Conservation (phyloP, 1,140 invertebrate genomes). For the Temnothorax longispinosus region DNA sequence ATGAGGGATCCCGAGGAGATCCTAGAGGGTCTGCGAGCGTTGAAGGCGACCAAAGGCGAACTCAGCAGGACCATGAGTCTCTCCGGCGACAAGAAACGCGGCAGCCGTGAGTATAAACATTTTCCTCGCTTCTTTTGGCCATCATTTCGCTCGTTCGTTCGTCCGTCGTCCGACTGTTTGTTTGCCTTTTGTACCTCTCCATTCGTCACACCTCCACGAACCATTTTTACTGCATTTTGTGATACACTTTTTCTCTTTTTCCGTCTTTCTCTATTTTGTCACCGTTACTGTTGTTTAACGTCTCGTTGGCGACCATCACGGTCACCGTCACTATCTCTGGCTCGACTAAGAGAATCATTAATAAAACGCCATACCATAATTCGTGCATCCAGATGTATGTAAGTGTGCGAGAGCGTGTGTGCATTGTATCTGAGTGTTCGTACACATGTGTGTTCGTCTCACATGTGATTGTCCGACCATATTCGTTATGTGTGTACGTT, state of each 20-base stretch:
- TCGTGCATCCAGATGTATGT: conserved; percentile 43
- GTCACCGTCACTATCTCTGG: conserved; percentile 54
- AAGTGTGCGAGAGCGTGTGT: conserved; percentile 63
- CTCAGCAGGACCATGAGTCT: conserved; percentile 92
- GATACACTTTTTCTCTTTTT: conserved; percentile 23
- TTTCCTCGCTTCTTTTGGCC: conserved; percentile 49
- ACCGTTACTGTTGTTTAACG: conserved; percentile 64
- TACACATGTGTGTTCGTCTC: conserved; percentile 11
- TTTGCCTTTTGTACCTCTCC: conserved; percentile 61
- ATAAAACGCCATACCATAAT: conserved; percentile 44
- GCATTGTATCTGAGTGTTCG: conserved; percentile 55
- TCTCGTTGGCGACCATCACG: conserved; percentile 43
- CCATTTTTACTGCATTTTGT: conserved; percentile 49
- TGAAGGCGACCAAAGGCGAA: conserved; percentile 93
- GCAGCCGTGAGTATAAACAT: conserved; percentile 88
- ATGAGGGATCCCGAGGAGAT: conserved; percentile 93
- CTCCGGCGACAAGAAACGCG: conserved; percentile 86
- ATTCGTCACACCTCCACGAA: conserved; percentile 35
- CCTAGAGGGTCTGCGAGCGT: conserved; percentile 87
- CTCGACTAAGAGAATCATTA: conserved; percentile 48
- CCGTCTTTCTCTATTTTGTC: conserved; percentile 48
- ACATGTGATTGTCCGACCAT: conserved; percentile 40
- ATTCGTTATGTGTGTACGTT: conserved; percentile 41
- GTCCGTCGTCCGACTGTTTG: conserved; percentile 59
- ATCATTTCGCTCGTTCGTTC: conserved; percentile 69